Evolutionary conservation across 1,140 invertebrate species (phyloP).

Genomic region (Pseudomyrmex flavicornis): DNA sequence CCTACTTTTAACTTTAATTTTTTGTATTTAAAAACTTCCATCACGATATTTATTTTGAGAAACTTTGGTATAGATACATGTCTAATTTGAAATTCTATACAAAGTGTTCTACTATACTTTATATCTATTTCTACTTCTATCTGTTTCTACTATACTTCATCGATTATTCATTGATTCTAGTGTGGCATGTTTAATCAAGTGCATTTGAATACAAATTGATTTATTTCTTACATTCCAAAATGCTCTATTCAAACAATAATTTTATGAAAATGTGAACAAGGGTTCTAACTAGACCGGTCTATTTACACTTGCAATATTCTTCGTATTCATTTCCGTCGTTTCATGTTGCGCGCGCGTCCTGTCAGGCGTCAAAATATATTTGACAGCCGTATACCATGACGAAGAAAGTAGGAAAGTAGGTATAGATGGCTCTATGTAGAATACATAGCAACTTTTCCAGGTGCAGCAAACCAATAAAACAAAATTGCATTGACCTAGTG

Average conservation of each 20-base stretch:
- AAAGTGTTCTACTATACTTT: not conserved
- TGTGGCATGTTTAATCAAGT: constrained; percentile 33
- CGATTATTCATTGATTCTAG: constrained; percentile 29
- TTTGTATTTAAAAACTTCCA: not conserved
- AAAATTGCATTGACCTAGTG: constrained; percentile 23
- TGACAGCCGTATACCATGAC: not conserved
- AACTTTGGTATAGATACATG: not conserved
- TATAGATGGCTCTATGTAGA: not conserved
- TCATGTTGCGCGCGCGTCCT: not conserved
- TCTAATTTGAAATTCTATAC: not conserved
- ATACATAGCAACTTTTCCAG: constrained; percentile 26
- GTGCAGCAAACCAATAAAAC: constrained; percentile 32
- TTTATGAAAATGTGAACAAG: constrained; percentile 48
- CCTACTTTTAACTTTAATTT: not conserved
- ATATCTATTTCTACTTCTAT: not conserved
- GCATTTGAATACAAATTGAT: constrained; percentile 46
- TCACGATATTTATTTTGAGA: not conserved
- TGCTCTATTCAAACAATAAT: constrained; percentile 37
- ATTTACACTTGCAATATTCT: constrained; percentile 22
- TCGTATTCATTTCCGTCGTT: constrained; percentile 6
- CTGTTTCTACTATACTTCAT: constrained; percentile 36
- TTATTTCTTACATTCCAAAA: constrained; percentile 47
- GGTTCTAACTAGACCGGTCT: constrained; percentile 11
- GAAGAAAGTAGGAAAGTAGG: constrained; percentile 5
- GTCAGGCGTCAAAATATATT: constrained; percentile 30